These are phyloP conservation scores for Brachyalestes nurse DNA, from an alignment of 2,797 vertebrate species.

Conservation along the genomic window DNA sequence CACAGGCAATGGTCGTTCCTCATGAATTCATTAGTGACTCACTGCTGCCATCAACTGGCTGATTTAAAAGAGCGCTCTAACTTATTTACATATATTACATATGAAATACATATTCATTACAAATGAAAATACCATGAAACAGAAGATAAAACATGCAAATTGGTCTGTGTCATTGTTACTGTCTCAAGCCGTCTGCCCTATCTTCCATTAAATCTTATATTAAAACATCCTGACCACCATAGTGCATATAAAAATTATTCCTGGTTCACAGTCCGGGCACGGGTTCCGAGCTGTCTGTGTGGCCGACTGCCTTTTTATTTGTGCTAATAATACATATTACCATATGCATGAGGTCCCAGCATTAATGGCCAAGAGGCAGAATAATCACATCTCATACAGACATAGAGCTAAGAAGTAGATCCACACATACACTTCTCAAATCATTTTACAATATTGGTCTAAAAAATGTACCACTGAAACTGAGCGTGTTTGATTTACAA, in stretches of 20 bases:
- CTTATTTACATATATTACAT: neutral
- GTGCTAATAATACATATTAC: slow-evolving; percentile 6
- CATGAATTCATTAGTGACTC: slow-evolving; percentile 7
- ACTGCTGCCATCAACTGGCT: slow-evolving; percentile 67
- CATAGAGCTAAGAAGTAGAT: neutral
- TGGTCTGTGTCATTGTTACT: neutral
- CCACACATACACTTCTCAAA: neutral
- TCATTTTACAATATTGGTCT: neutral
- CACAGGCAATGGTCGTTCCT: neutral
- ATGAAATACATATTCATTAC: too few relatives aligned
- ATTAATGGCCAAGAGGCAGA: neutral
- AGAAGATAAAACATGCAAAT: neutral
- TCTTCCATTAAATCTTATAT: neutral
- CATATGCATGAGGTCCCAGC: slow-evolving; percentile 22
- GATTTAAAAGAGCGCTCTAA: neutral
- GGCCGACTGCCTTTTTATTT: neutral
- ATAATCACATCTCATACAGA: neutral
- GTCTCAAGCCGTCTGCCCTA: neutral
- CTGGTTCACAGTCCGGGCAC: neutral
- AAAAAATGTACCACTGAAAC: too few relatives aligned
- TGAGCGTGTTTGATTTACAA: too few relatives aligned
- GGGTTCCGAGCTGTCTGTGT: neutral
- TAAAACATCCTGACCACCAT: neutral
- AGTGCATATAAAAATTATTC: neutral
- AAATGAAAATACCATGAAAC: neutral